Percentiles rank a stretch among this genome's conserved stretches.
phyloP scores from a whole-genome alignment of 1,140 invertebrate genomes.

The Thaumatotibia leucotreta region DNA sequence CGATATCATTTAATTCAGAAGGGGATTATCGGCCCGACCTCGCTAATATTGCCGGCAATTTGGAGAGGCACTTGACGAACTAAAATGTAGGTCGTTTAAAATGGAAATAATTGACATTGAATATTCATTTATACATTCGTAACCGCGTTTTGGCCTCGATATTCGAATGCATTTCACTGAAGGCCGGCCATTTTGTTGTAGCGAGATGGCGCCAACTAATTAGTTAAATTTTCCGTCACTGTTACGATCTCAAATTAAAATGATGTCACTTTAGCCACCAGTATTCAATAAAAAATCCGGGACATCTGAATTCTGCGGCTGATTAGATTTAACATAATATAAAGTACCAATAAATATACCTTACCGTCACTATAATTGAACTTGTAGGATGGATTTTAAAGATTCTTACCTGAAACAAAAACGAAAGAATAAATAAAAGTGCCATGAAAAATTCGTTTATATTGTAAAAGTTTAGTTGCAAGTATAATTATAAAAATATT shows the following conservation, averaged over 20 bases:
- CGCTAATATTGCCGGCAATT: background rate
- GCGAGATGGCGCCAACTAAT: conserved; percentile 29
- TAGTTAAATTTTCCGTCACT: conserved; percentile 26
- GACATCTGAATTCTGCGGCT: too few relatives aligned
- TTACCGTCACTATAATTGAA: background rate
- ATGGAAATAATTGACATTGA: conserved; percentile 6
- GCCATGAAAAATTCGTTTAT: too few relatives aligned
- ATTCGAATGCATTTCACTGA: conserved; percentile 18
- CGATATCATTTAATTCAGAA: background rate
- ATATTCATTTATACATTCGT: background rate
- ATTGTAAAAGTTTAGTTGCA: too few relatives aligned
- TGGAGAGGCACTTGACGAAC: background rate
- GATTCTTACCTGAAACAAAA: conserved; percentile 1
- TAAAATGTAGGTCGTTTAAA: background rate
- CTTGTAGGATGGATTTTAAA: background rate
- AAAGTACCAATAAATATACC: background rate
- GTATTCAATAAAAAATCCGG: too few relatives aligned
- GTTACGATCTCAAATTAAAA: too few relatives aligned
- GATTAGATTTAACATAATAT: too few relatives aligned
- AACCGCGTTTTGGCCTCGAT: background rate
- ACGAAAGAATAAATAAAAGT: too few relatives aligned
- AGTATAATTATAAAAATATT: too few relatives aligned
- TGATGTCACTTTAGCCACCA: too few relatives aligned
- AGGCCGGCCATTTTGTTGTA: conserved; percentile 33
- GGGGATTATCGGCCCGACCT: background rate